Evolutionary conservation across 2,797 vertebrate genomes (phyloP), one percentile per base, ranked within the genome.

Genomic region (Aldrovandia affinis): DNA sequence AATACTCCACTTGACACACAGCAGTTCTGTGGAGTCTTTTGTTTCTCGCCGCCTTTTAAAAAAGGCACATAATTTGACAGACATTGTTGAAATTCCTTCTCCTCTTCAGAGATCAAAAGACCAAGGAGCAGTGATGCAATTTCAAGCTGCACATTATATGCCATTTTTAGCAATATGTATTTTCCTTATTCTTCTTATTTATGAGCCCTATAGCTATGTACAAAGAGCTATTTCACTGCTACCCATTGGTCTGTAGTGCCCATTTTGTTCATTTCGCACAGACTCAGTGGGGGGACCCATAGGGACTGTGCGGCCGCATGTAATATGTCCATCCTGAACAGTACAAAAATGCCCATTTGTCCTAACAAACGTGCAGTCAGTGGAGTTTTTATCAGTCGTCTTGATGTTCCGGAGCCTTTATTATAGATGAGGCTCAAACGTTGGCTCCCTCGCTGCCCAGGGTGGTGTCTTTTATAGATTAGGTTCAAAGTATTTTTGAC

Each of bases 401-500:
- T 22, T 47, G 44, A 9, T 47, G 22, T 47, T 50, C n/a, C 50
- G 75, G 0, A 22, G 44, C 68, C 68, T 73, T 73, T 73, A 73
- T 42, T 42, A 73, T 73, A 22, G 68, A 73, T 73, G 33, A 1
- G 33, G 68, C 22, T 73, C 14, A 70, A 20, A 10, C 36, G 39
- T 33, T 6, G 15, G 39, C 33, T 70, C 65, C 15, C 68, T 39
- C 68, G 39, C 15, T 15, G 73, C 73, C 22, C 20, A n/a, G 39
- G 73, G 73, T 44, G 68, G 73, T 44, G 86, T 86, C 81, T 92
- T 92, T 89, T 44, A 44, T 47, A 77, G 39, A 77, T 77, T 25
- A 77, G 39, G 73, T n/a, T 44, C 73, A 77, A 44, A 77, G 42
- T 47, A 77, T 77, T 77, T 44, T 44, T 77, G 73, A 77, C 39